Evolutionary conservation across 1,140 invertebrate species (phyloP).

Genomic region (Solenopsis invicta): DNA sequence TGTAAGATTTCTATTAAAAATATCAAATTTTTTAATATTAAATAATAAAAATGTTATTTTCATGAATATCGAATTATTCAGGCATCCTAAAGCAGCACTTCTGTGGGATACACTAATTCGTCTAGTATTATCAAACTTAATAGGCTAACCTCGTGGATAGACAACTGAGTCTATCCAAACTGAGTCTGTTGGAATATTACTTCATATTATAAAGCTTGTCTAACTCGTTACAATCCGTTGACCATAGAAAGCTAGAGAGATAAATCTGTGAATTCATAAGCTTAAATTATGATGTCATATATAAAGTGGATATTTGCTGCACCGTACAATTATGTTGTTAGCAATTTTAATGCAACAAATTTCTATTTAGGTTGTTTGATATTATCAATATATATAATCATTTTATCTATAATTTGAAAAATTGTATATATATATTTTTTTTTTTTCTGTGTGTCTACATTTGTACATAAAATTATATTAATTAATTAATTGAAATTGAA

Average conservation of each 20-base stretch:
- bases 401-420: not conserved
- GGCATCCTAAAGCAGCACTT: not conserved
- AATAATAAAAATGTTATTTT: not conserved
- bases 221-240: not conserved
- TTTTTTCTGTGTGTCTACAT: not conserved
- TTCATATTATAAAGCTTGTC: not conserved
- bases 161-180: no score
- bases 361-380: not conserved
- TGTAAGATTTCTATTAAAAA: not conserved
- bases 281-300: not conserved
- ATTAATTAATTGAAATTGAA: not conserved
- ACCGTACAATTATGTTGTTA: not conserved
- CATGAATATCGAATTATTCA: not conserved
- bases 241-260: not conserved
- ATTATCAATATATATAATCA: not conserved
- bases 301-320: not conserved
- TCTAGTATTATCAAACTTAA: constrained; percentile 26
- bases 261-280: constrained; percentile 5
- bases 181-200: constrained; percentile 1
- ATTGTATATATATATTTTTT: not conserved
- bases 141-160: not conserved
- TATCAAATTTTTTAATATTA: not conserved
- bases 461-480: not conserved
- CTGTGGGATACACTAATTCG: not conserved
- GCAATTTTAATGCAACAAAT: not conserved